Evolutionary conservation across 2,113 vertebrate genomes (phyloP).

Genomic region (Macrotis lagotis): DNA sequence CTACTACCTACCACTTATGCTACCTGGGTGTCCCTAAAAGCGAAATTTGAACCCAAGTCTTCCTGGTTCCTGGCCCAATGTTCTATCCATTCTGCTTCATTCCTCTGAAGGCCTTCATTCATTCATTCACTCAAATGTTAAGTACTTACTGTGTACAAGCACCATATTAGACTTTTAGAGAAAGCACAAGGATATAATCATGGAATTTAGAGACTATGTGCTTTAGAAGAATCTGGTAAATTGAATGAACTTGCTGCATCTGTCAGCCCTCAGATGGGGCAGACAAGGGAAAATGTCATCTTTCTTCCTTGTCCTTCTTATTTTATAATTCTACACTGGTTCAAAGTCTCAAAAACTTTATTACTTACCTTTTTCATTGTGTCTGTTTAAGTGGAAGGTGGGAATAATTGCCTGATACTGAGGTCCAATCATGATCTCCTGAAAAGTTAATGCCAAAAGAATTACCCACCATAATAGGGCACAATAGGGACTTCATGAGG

Average conservation of each 20-base stretch:
- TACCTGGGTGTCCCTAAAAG: no score
- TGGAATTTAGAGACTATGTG: background rate
- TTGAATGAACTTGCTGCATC: background rate
- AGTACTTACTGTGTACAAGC: background rate
- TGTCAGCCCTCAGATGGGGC: background rate
- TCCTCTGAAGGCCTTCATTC: background rate
- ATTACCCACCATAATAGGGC: background rate
- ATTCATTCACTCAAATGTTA: background rate
- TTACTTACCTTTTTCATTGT: slow-evolving; percentile 88
- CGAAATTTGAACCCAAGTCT: background rate
- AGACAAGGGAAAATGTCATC: background rate
- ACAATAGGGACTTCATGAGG: background rate
- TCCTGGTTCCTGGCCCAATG: background rate
- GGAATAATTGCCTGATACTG: slow-evolving; percentile 94
- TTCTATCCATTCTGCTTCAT: background rate
- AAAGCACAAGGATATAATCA: background rate
- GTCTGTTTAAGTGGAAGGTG: slow-evolving; percentile 81
- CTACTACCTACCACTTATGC: no score
- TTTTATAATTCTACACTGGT: background rate
- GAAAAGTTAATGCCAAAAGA: slow-evolving; percentile 47
- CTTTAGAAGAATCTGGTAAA: background rate
- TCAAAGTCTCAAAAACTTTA: background rate
- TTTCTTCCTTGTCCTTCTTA: background rate
- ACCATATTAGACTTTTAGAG: background rate
- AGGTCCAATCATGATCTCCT: slow-evolving; percentile 97